Percentiles rank a stretch among this genome's conserved stretches.
phyloP scores from a whole-genome alignment of 2,797 vertebrate species.

The Megalops cyprinoides region DNA sequence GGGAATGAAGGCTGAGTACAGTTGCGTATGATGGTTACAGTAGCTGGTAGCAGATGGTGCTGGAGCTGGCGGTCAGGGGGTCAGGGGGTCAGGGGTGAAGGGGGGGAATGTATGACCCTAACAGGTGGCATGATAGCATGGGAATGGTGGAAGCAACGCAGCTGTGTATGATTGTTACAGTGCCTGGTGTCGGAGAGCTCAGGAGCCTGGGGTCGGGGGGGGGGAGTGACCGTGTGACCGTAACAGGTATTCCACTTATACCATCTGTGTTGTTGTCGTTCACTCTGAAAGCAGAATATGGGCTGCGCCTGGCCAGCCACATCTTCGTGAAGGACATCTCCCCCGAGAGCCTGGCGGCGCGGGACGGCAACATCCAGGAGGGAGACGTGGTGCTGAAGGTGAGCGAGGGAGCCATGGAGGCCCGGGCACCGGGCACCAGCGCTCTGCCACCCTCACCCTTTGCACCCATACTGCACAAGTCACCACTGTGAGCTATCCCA shows the following conservation, averaged over 20 bases:
- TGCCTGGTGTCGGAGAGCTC: too few species aligned
- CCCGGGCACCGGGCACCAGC: slow-evolving; percentile 58
- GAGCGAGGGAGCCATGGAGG: slow-evolving; percentile 52
- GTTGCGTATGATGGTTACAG: too few species aligned
- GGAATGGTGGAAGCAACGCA: background rate
- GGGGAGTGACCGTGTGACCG: too few species aligned
- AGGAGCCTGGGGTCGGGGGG: too few species aligned
- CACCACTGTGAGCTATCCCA: background rate
- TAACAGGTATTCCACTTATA: slow-evolving; percentile 39
- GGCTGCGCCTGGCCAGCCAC: slow-evolving; percentile 94
- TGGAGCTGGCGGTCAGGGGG: too few species aligned
- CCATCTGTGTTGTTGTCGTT: slow-evolving; percentile 47
- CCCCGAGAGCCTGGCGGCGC: slow-evolving; percentile 94
- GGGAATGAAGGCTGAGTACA: background rate
- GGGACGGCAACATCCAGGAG: slow-evolving; percentile 96
- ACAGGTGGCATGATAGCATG: too few species aligned
- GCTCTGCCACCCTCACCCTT: background rate
- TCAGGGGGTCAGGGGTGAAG: too few species aligned
- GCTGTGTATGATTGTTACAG: too few species aligned
- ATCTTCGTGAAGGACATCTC: slow-evolving; percentile 99
- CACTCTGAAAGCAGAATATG: slow-evolving; percentile 86
- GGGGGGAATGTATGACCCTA: too few species aligned
- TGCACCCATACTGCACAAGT: too few species aligned
- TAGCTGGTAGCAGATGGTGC: too few species aligned
- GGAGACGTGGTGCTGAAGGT: slow-evolving; percentile 98